Evolutionary conservation across 2,113 vertebrate genomes (phyloP).

Genomic region (Pluvialis apricaria): DNA sequence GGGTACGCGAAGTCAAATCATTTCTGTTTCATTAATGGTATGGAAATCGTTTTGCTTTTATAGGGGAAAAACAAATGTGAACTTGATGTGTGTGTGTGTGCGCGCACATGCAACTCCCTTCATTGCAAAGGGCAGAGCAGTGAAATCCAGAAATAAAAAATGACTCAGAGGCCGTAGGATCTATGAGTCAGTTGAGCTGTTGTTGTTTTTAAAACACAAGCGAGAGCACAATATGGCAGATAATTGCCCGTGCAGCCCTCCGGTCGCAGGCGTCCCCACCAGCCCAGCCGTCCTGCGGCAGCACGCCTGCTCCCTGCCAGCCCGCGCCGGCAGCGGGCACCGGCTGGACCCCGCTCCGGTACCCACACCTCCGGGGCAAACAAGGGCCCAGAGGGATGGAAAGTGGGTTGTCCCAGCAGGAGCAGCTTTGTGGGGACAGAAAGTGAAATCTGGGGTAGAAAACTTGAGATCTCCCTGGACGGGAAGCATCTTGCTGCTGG

Average conservation of each 20-base stretch:
- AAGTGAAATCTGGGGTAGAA: neutral
- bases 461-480: neutral
- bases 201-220: conserved; percentile 55
- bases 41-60: conserved; percentile 61
- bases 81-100: neutral
- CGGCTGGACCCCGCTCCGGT: accelerated
- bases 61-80: conserved; percentile 55
- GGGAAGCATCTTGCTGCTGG: neutral
- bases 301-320: neutral
- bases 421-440: neutral
- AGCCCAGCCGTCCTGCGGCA: neutral
- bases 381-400: neutral
- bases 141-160: conserved; percentile 65
- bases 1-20: neutral
- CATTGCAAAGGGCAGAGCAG: conserved; percentile 57
- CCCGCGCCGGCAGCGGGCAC: accelerated
- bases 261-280: accelerated
- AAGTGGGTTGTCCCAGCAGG: neutral
- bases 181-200: conserved; percentile 63
- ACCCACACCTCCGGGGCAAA: neutral
- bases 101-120: neutral
- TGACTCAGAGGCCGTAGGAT: conserved; percentile 65
- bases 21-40: conserved; percentile 59
- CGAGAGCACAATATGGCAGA: conserved; percentile 12
- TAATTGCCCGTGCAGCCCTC: neutral